phyloP scores from a whole-genome alignment of 1,140 invertebrate genomes.

The Meteorus sp. region DNA sequence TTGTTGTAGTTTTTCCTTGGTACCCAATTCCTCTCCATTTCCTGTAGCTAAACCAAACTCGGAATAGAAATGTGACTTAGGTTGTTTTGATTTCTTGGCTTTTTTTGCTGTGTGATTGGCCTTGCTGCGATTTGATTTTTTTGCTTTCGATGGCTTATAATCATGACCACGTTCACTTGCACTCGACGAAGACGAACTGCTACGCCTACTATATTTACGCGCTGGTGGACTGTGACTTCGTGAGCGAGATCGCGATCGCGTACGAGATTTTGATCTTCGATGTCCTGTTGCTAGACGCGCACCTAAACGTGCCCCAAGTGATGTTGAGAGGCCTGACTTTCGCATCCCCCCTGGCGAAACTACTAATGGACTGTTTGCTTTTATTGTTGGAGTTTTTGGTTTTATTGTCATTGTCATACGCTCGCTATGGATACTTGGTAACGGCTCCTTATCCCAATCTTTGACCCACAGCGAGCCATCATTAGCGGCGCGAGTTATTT shows the following conservation, averaged over 20 bases:
- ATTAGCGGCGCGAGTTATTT: constrained; percentile 86
- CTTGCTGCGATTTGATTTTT: constrained; percentile 46
- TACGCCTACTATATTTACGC: constrained; percentile 50
- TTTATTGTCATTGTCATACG: constrained; percentile 66
- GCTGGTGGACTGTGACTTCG: constrained; percentile 45
- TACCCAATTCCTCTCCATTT: constrained; percentile 66
- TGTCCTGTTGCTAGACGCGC: constrained; percentile 46
- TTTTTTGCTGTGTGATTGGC: constrained; percentile 55
- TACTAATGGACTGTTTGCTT: constrained; percentile 36
- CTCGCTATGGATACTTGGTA: constrained; percentile 82
- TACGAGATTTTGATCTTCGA: constrained; percentile 57
- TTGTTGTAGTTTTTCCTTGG: constrained; percentile 76
- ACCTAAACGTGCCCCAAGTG: constrained; percentile 61
- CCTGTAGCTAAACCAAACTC: constrained; percentile 66
- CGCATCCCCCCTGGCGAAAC: constrained; percentile 40
- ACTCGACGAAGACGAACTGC: constrained; percentile 52
- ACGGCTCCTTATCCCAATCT: constrained; percentile 89
- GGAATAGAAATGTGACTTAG: constrained; percentile 70
- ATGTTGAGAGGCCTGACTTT: constrained; percentile 59
- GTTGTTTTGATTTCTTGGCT: constrained; percentile 63
- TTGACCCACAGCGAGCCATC: constrained; percentile 82
- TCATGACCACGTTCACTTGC: constrained; percentile 50
- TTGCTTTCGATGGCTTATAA: constrained; percentile 45
- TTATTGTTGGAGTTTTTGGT: constrained; percentile 42
- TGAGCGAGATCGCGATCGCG: constrained; percentile 52